phyloP scores from a whole-genome alignment of 2,113 vertebrate species.

The Perca flavescens region DNA sequence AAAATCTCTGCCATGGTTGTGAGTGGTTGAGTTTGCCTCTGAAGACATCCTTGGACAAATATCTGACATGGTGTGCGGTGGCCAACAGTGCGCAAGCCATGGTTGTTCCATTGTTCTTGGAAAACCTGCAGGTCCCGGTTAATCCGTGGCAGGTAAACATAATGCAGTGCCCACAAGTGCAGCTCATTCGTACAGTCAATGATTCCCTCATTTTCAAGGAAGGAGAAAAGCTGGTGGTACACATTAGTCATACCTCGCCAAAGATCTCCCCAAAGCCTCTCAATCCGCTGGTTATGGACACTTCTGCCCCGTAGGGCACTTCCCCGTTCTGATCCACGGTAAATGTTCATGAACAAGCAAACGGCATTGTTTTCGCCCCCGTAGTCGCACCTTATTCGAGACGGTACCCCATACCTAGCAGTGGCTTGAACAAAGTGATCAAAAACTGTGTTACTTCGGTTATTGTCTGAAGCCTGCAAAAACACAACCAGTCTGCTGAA shows the following conservation, averaged over 20 bases:
- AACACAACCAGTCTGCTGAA: not conserved
- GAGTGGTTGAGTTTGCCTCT: not conserved
- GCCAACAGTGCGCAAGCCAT: not conserved
- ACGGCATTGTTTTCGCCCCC: not conserved
- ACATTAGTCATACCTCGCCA: not conserved
- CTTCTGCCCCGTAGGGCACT: not conserved
- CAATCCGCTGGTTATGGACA: not conserved
- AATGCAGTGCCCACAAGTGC: not conserved
- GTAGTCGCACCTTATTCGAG: not conserved
- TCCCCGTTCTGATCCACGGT: not conserved
- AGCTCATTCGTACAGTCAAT: not conserved
- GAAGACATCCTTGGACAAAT: slow-evolving; percentile 1
- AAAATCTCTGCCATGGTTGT: not conserved
- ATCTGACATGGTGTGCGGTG: not conserved
- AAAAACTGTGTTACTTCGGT: not conserved
- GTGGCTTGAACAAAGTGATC: not conserved
- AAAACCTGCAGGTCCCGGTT: not conserved
- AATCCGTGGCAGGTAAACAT: not conserved
- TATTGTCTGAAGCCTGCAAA: not conserved
- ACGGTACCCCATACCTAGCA: not conserved
- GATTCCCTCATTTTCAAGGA: not conserved
- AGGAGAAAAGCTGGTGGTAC: slow-evolving; percentile 1
- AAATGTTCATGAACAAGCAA: slow-evolving; percentile 3
- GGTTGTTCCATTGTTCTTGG: not conserved
- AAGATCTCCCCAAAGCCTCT: not conserved